phyloP scores from a whole-genome alignment of 2,797 vertebrate species.

The Scarus forsteni region DNA sequence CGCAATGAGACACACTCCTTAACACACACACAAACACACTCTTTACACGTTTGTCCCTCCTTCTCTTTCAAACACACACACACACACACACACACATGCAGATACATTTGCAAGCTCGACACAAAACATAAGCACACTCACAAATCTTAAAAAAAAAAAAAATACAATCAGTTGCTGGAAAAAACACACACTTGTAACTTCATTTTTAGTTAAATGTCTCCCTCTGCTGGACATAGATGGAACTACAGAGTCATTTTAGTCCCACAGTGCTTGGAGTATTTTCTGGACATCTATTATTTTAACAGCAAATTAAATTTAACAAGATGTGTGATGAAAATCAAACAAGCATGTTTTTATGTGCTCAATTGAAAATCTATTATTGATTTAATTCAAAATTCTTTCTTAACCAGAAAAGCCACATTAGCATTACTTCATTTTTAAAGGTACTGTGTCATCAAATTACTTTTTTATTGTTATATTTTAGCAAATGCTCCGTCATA shows the following conservation, averaged over 20 bases:
- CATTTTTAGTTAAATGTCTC: conserved; percentile 65
- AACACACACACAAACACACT: conserved; percentile 29
- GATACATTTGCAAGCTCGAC: conserved; percentile 12
- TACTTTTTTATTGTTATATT: conserved; percentile 55
- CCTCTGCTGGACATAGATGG: conserved; percentile 77
- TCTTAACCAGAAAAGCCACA: too few relatives aligned
- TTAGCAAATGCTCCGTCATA: conserved; percentile 32
- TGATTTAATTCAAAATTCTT: too few relatives aligned
- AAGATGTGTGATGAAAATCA: conserved; percentile 25
- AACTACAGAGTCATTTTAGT: conserved; percentile 33
- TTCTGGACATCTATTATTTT: conserved; percentile 19
- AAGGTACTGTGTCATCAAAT: conserved; percentile 36
- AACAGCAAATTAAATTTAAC: conserved; percentile 29
- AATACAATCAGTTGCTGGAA: conserved; percentile 80
- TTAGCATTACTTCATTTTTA: too few relatives aligned
- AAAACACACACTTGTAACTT: conserved; percentile 33
- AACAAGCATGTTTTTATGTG: conserved; percentile 53
- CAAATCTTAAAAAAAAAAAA: conserved; percentile 39
- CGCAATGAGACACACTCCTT: conserved; percentile 32
- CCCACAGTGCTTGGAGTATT: conserved; percentile 28
- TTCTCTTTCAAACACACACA: conserved; percentile 1
- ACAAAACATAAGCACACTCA: conserved; percentile 30
- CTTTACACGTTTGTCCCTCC: neutral
- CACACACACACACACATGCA: conserved; percentile 20
- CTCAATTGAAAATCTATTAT: too few relatives aligned